Base-by-base conservation (phyloP, 2,113 vertebrate genomes). In the Delphinapterus leucas region DNA sequence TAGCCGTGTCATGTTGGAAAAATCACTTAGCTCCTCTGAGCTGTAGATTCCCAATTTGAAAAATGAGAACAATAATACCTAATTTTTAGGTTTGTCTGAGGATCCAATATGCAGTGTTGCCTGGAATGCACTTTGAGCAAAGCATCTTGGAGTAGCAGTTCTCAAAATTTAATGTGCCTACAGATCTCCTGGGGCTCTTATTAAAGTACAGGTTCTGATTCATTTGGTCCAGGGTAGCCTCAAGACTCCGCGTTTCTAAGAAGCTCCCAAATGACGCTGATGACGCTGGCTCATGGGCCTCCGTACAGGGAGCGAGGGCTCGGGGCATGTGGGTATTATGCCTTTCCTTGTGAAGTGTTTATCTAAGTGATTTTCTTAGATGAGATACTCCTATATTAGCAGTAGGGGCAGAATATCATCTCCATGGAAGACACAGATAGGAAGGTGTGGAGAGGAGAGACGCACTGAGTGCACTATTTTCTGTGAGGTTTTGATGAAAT, bases 401-500 rank as follows among this genome's bases (percentile, higher is more conserved):
- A 4, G 7, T 9, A 15, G 36, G 23, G 55, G 74, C 67, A n/a
- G 18, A 26, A 5, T 82, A 2, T 9, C 13, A 8, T 18, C 60
- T 44, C 18, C 20, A 25, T 10, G 13, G 77, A 53, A 33, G 61
- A 44, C 70, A 11, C 36, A 9, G 18, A 31, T 1, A 36, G 26
- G 49, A 12, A 5, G 10, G 47, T 1, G 28, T 18, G 10, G 0
- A 12, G 61, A 68, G 8, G 53, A n/a, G 58, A 47, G 53, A 28
- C 33, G 12, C 3, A 2, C 13, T 0, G 0, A 0, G n/a, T 4
- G 0, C 7, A 1, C 23, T 38, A 0, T 49, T 14, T 15, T 13
- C 1, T 15, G 6, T 10, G 41, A 25, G 7, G 31, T 14, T 14
- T 36, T 20, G 71, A 12, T 60, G 25, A 2, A 0, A 5, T 6